Evolutionary conservation across 1,140 invertebrate species (phyloP), one percentile per base, ranked within the genome.

Genomic region (Zaprionus camerounensis): DNA sequence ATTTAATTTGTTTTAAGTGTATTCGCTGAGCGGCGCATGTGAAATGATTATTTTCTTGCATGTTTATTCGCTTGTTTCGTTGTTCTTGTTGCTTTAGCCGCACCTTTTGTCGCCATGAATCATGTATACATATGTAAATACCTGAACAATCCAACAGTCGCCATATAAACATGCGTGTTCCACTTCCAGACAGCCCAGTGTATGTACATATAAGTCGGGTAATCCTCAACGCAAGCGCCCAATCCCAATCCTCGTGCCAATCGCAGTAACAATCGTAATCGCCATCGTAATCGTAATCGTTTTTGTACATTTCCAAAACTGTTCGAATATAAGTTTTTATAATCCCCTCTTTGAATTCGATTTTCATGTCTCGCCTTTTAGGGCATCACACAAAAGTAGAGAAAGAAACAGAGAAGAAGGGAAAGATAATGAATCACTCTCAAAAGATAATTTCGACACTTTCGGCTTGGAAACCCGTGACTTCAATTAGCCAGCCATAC

Each of bases 51-150:
- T 51, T 74, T 76, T 53, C 12, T 6, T 65, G 38, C 12, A 31
- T 67, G 44, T 63, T 70, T 68, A 80, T 61, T 66, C 71, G 66
- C 53, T 64, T 75, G 41, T 75, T 75, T 58, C 66, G 24, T 68
- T 63, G 20, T 74, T 80, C 41, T 71, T 66, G 62, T 57, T 72
- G 55, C 46, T 63, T 56, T 63, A 61, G 78, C 84, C 83, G 68
- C 83, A 83, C 83, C 84, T 80, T 81, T 76, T 81, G 84, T 75
- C 67, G 55, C 41, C 83, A 88, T 87, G 83, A 87, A 87, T 87
- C 84, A 87, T 88, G 78, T 80, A 85, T 85, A 73, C 71, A 71
- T 78, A 85, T 71, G 67, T 79, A 81, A 75, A 78, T 70, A 70
- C 53, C 26, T 31, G 53, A 26, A 66, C 44, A 59, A 61, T 63